Evolutionary conservation across 1,140 invertebrate genomes (phyloP).

Genomic region (Drosophila grimshawi): DNA sequence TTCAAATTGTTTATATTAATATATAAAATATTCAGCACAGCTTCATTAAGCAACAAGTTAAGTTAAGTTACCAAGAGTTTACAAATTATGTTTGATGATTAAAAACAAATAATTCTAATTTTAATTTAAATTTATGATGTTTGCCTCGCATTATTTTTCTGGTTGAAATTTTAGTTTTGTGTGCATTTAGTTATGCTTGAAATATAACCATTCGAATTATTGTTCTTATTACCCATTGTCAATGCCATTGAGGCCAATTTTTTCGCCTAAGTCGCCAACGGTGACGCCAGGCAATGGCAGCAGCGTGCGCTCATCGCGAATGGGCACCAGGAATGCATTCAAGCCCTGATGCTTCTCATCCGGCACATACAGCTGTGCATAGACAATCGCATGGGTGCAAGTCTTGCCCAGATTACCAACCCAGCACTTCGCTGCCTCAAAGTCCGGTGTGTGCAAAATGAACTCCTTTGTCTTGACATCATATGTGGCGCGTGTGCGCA

Average conservation of each 20-base stretch:
- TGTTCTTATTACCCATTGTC: constrained; percentile 89
- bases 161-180: too few relatives aligned
- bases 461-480: constrained; percentile 90
- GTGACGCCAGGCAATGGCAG: constrained; percentile 89
- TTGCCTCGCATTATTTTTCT: too few relatives aligned
- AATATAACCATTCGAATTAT: too few relatives aligned
- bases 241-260: constrained; percentile 92
- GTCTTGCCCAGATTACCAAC: constrained; percentile 88
- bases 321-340: constrained; percentile 92
- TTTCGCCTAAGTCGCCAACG: constrained; percentile 93
- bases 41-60: neutral
- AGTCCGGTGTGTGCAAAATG: constrained; percentile 92
- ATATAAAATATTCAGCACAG: too few relatives aligned
- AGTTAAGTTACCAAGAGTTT: neutral
- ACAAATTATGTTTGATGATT: too few relatives aligned
- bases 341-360: constrained; percentile 91
- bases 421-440: constrained; percentile 95
- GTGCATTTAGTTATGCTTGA: too few relatives aligned
- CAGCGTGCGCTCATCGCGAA: constrained; percentile 90
- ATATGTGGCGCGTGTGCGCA: constrained; percentile 93
- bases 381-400: constrained; percentile 93
- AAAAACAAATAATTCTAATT: too few relatives aligned
- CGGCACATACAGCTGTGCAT: constrained; percentile 92
- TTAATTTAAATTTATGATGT: too few relatives aligned
- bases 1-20: neutral